These are phyloP conservation scores for Endotricha flammealis DNA, from an alignment of 2,888 invertebrate species.

Conservation along the genomic window DNA sequence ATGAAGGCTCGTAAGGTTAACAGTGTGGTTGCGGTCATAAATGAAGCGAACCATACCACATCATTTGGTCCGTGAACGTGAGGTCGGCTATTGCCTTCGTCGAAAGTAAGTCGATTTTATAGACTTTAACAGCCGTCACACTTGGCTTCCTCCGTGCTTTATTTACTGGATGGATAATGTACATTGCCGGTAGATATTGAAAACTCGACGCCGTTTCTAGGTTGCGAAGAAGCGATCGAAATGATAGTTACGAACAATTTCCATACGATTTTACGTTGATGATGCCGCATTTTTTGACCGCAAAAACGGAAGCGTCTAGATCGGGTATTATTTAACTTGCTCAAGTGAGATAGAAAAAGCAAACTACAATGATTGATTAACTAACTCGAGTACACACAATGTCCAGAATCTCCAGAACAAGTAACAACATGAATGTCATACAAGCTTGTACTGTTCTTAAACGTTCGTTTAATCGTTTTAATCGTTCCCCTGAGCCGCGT, in stretches of 20 bases:
- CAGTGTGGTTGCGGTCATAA: constrained; percentile 40
- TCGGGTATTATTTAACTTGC: no score
- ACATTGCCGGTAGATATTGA: constrained; percentile 23
- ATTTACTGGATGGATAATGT: constrained; percentile 15
- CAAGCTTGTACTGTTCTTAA: no score
- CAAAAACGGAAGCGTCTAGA: not conserved
- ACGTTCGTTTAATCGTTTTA: no score
- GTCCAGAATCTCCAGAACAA: no score
- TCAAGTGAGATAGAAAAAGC: no score
- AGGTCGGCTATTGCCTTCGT: constrained; percentile 36
- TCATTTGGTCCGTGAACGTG: constrained; percentile 46
- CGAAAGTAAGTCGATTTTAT: constrained; percentile 45
- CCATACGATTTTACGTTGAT: no score
- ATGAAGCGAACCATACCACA: constrained; percentile 42
- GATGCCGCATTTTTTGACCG: no score
- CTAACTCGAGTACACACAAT: no score
- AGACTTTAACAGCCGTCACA: constrained; percentile 10
- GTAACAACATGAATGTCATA: no score
- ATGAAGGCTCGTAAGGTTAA: constrained; percentile 19
- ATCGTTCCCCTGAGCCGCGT: no score
- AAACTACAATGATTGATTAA: no score
- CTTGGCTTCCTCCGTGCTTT: constrained; percentile 11
- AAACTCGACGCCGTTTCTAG: constrained; percentile 10
- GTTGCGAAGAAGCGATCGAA: constrained; percentile 17
- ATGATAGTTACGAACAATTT: constrained; percentile 26